Evolutionary conservation across 2,888 invertebrate genomes (phyloP).

Genomic region (Conus canariensis): DNA sequence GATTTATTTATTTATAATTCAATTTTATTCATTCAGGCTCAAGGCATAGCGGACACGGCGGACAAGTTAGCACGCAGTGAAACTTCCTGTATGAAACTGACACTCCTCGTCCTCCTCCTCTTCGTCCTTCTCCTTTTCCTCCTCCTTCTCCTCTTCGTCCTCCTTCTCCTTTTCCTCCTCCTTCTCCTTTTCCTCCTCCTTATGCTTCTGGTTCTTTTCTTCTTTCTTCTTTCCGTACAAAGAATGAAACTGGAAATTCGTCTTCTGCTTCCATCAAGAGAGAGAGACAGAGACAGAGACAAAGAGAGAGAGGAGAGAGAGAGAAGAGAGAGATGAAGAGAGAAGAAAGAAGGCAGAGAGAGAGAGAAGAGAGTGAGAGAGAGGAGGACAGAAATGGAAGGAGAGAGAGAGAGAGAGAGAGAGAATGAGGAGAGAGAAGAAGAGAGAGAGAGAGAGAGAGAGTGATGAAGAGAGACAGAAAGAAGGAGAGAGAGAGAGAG

Average conservation of each 20-base stretch:
- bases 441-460: conserved; percentile 21
- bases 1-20: no score
- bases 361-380: conserved; percentile 12
- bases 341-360: neutral
- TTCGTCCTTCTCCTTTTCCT: neutral
- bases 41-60: no score
- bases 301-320: neutral
- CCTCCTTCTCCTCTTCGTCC: neutral
- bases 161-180: neutral
- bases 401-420: conserved; percentile 10
- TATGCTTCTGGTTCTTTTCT: neutral
- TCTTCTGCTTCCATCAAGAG: neutral
- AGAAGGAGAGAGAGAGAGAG: neutral
- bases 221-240: no score
- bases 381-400: neutral
- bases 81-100: no score
- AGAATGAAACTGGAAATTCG: no score
- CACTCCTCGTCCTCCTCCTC: no score
- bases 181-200: neutral
- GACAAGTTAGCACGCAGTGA: no score
- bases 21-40: no score
- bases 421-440: neutral
- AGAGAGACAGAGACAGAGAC: neutral
- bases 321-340: neutral
- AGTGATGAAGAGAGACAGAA: neutral